Evolutionary conservation across 2,888 invertebrate species (phyloP), one percentile per base, ranked within the genome.

Genomic region (Noctua janthe): DNA sequence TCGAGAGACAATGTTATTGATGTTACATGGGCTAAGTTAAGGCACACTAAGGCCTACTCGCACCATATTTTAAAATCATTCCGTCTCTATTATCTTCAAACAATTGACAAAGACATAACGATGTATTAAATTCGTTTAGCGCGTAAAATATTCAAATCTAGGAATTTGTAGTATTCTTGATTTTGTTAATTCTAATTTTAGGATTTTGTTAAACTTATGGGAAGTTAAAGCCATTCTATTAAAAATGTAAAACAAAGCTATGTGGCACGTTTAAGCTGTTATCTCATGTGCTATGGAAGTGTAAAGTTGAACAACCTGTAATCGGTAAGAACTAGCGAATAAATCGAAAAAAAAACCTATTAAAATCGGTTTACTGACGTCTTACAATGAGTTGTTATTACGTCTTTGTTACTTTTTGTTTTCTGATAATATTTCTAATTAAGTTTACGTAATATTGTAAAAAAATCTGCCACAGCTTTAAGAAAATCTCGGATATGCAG

Each of bases 361-460:
- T 78, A 73, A 76, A 83, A 82, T 86, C 66, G 88, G 88, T 88
- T 89, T 87, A 88, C 35, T 86, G 89, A 86, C 88, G 81, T 83
- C 8, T 67, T 76, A 80, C 77, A 78, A 82, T 81, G 75, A 70
- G 43, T 74, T 83, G 87, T 85, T 87, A 79, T 43, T 17, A 47
- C 13, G 64, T 71, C 43, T 72, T 80, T 59, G n/a, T 64, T 71
- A 43, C 51, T 66, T 76, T 71, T 76, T 70, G 80, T 83, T 75
- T 71, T 72, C 51, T 49, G 66, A 70, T 73, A 62, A 59, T 56
- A 56, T 71, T 47, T 47, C 1, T 64, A 54, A 59, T 69, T 39
- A 73, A 73, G 29, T 73, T 80, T n/a, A n/a, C n/a, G n/a, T n/a
- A n/a, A n/a, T n/a, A n/a, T n/a, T n/a, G n/a, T n/a, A n/a, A n/a